A percentile compares a stretch with the other conserved stretches of the same genome.
phyloP scores from a whole-genome alignment of 2,113 vertebrate species.

The Hassar affinis region DNA sequence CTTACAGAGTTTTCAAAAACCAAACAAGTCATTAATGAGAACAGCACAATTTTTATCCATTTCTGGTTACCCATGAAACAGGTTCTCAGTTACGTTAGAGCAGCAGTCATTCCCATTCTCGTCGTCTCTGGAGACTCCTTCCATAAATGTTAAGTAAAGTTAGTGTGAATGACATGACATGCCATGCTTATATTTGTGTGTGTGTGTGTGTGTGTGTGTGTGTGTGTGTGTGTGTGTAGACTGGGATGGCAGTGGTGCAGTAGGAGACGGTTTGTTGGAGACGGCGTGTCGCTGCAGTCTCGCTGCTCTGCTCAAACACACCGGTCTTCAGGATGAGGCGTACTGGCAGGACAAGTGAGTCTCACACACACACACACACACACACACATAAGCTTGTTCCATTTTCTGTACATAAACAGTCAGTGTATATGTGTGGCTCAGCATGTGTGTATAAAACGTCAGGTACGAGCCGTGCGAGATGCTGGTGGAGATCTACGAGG shows the following conservation, averaged over 20 bases:
- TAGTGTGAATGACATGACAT: too few species aligned
- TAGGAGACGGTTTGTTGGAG: constrained; percentile 70
- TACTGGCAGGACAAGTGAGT: constrained; percentile 73
- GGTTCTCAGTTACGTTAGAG: neutral
- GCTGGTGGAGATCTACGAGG: constrained; percentile 74
- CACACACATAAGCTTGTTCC: neutral
- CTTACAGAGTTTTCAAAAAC: too few species aligned
- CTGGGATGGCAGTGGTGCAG: constrained; percentile 69
- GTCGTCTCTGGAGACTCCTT: too few species aligned
- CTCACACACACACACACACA: constrained; percentile 11
- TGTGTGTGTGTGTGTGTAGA: constrained; percentile 58
- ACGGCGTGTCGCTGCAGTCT: constrained; percentile 74
- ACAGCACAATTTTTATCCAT: neutral
- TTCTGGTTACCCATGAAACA: neutral
- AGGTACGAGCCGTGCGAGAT: constrained; percentile 74
- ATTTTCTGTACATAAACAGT: neutral
- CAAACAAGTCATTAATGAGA: neutral
- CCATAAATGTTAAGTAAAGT: too few species aligned
- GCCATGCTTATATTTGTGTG: too few species aligned
- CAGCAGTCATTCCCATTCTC: too few species aligned
- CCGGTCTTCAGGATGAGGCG: constrained; percentile 72
- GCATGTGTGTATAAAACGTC: constrained; percentile 37
- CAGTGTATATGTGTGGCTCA: constrained; percentile 12
- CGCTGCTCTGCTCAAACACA: constrained; percentile 77
- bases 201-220: constrained; percentile 19